Evolutionary conservation across 2,888 invertebrate species (phyloP), one percentile per base, ranked within the genome.

Genomic region (Nymphalis polychloros): DNA sequence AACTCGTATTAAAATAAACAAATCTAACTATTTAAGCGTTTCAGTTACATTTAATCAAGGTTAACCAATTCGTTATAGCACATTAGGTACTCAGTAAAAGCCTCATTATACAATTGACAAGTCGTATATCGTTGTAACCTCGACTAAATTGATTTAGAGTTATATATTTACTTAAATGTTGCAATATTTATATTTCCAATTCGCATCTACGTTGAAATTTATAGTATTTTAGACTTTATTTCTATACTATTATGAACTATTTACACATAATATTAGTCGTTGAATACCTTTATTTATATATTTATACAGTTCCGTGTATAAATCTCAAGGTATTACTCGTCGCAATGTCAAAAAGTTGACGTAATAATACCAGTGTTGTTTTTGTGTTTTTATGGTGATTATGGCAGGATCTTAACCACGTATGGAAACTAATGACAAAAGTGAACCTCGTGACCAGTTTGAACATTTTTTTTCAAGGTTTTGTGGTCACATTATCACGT

Each of bases 321-420:
- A 60, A 47, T 47, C 64, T 67, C 72, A 68, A 71, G 68, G 74
- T 68, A 67, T 27, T 31, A 31, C 67, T 31, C 57, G 59, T 47
- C 46, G 59, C 68, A 69, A 75, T 72, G 72, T 69, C 68, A 72
- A 48, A n/a, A 64, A 70, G 67, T 71, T 73, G 72, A 70, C 69
- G 70, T 69, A 66, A 72, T 64, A 63, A 62, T 68, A 67, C 20
- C 49, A 59, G 63, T 65, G 49, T 59, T 68, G 61, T 61, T 67
- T 62, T 66, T 63, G 59, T 31, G 35, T 65, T 68, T 67, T 60
- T 65, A 60, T 46, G 19, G 31, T 60, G 41, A 31, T 41, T 57
- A 57, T 41, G 57, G 41, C 35, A 57, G 41, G 35, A 57, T 57
- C 41, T 41, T 41, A 55, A 35, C 4, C 35, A 41, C 13, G 10